These are phyloP conservation scores for Rhyzopertha dominica DNA, from an alignment of 1,140 invertebrate genomes.

Conservation along the genomic window DNA sequence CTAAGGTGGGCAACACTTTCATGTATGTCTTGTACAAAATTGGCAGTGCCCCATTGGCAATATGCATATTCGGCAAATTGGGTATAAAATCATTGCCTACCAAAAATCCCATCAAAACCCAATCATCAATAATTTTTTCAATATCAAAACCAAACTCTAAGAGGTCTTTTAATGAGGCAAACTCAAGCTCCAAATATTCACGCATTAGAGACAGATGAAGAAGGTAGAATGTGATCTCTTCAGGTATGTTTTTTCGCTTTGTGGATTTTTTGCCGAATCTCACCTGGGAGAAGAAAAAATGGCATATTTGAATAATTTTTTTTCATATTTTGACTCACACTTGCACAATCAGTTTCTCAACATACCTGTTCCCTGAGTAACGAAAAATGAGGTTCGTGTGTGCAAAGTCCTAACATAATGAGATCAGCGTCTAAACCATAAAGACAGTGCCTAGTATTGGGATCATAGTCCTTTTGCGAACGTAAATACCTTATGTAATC, in stretches of 20 bases:
- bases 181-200: slow-evolving; percentile 92
- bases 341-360: background rate
- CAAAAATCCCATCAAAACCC: slow-evolving; percentile 89
- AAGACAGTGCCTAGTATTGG: slow-evolving; percentile 87
- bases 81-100: slow-evolving; percentile 98
- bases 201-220: slow-evolving; percentile 87
- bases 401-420: slow-evolving; percentile 89
- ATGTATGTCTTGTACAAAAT: slow-evolving; percentile 86
- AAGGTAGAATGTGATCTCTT: slow-evolving; percentile 89
- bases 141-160: slow-evolving; percentile 71
- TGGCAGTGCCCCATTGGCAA: slow-evolving; percentile 81
- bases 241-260: slow-evolving; percentile 61
- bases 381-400: slow-evolving; percentile 92
- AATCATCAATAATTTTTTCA: slow-evolving; percentile 73
- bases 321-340: background rate
- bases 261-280: slow-evolving; percentile 61
- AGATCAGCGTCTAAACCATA: slow-evolving; percentile 96
- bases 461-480: slow-evolving; percentile 75
- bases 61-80: slow-evolving; percentile 89
- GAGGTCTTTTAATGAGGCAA: slow-evolving; percentile 66
- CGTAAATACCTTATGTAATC: slow-evolving; percentile 90
- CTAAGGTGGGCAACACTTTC: slow-evolving; percentile 75
- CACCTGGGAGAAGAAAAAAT: slow-evolving; percentile 48
- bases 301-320: slow-evolving; percentile 7
- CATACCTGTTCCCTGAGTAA: slow-evolving; percentile 83